These are phyloP conservation scores for Pluvialis apricaria DNA, from an alignment of 2,113 vertebrate species.

Conservation along the genomic window DNA sequence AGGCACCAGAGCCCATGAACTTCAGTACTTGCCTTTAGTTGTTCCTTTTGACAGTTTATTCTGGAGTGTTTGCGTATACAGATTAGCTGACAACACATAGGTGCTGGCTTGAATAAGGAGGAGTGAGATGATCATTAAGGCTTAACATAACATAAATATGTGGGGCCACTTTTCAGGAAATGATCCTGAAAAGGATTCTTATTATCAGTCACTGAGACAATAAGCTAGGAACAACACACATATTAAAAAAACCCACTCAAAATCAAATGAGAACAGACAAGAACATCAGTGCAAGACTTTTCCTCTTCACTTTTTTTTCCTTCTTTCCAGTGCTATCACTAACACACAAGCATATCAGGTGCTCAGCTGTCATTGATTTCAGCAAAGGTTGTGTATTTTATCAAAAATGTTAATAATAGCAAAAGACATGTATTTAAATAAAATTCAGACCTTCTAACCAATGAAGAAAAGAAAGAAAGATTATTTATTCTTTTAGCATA, in stretches of 20 bases:
- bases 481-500: neutral
- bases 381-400: neutral
- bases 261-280: neutral
- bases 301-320: neutral
- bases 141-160: neutral
- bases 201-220: neutral
- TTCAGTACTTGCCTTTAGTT: neutral
- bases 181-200: neutral
- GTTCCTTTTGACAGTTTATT: neutral
- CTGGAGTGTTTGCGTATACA: neutral
- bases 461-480: neutral
- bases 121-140: neutral
- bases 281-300: neutral
- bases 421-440: neutral
- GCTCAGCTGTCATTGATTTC: neutral
- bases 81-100: neutral
- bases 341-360: neutral
- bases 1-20: neutral
- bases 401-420: neutral
- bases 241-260: neutral
- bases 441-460: neutral
- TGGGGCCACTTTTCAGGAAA: neutral
- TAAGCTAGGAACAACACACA: neutral
- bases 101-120: neutral
- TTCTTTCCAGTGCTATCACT: neutral